These are phyloP conservation scores for Agrenia bidenticulata DNA, from an alignment of 2,888 invertebrate species.

Conservation along the genomic window DNA sequence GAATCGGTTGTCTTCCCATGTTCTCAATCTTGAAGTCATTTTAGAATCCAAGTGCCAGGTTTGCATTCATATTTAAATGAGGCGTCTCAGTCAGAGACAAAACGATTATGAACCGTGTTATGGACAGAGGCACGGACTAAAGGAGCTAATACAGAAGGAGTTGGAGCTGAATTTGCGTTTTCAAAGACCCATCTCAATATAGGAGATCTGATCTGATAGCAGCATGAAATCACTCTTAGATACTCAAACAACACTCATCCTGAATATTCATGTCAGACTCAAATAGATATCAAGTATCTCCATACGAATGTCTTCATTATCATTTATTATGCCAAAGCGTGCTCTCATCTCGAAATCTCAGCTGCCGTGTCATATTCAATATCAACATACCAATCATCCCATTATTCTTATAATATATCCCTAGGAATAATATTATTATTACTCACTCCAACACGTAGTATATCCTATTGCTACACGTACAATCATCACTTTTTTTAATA, in stretches of 20 bases:
- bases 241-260: background rate
- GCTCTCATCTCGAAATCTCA: slow-evolving; percentile 7
- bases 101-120: slow-evolving; percentile 2
- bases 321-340: slow-evolving; percentile 17
- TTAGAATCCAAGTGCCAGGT: no score
- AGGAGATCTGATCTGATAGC: no score
- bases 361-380: slow-evolving; percentile 10
- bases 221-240: background rate
- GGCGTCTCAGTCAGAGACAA: background rate
- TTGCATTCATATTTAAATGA: slow-evolving; percentile 8
- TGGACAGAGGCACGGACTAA: background rate
- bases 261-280: slow-evolving; percentile 19
- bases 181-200: no score
- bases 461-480: no score
- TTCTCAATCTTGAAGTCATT: no score
- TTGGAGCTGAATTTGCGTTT: no score
- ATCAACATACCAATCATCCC: slow-evolving; percentile 6
- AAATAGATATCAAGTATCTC: slow-evolving; percentile 20
- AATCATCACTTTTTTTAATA: no score
- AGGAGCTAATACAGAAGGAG: background rate
- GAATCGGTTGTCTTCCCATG: no score
- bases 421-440: no score
- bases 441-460: no score
- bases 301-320: slow-evolving; percentile 18
- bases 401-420: background rate